Conservation (phyloP, 2,113 vertebrate genomes). For the Pristiophorus japonicus region DNA sequence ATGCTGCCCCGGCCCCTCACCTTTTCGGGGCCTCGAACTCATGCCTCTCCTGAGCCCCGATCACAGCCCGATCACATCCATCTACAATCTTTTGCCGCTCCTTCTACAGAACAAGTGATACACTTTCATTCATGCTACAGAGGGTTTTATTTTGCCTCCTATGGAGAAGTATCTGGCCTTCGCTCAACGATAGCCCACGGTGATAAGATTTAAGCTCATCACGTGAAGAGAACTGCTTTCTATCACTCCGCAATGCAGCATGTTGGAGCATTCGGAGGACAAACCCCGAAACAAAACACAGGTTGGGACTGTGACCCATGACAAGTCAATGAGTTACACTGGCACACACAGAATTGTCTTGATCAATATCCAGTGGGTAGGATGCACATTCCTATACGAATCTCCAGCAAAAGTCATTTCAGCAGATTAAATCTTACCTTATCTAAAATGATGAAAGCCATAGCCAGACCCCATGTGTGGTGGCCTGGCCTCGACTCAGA, state of each 20-base stretch:
- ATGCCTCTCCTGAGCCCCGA: too few relatives aligned
- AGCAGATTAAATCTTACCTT: neutral
- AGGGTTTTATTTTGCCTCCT: neutral
- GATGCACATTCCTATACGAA: neutral
- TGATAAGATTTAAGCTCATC: neutral
- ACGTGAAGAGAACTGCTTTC: neutral
- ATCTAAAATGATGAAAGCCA: neutral
- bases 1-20: too few relatives aligned
- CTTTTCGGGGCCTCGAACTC: too few relatives aligned
- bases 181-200: neutral
- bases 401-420: neutral
- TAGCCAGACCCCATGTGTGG: too few relatives aligned
- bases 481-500: too few relatives aligned
- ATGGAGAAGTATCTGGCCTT: too few relatives aligned
- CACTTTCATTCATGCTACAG: too few relatives aligned
- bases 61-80: too few relatives aligned
- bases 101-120: too few relatives aligned
- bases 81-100: too few relatives aligned
- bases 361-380: neutral
- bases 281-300: neutral
- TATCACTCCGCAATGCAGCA: neutral
- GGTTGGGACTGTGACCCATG: neutral
- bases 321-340: neutral
- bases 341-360: neutral
- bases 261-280: neutral